Percentiles rank a stretch among this genome's conserved stretches.
These are phyloP conservation scores for Myotis findleyi DNA, from an alignment of 2,797 vertebrate species.

Conservation along the genomic window DNA sequence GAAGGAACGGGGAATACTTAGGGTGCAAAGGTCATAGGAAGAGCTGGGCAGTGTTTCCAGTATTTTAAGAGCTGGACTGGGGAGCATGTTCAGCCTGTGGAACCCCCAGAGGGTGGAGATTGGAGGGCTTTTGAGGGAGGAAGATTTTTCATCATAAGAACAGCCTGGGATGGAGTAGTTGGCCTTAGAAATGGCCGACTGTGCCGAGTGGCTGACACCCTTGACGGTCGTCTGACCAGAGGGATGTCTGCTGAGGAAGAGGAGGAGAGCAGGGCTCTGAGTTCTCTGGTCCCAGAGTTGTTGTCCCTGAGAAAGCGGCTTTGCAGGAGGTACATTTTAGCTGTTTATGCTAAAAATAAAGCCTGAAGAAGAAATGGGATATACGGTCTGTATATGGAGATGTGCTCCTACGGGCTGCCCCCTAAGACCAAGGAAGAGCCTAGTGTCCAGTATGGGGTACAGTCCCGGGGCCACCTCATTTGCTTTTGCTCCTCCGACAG, in stretches of 20 bases:
- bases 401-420: background rate
- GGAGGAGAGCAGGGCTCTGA: no score
- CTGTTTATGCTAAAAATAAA: background rate
- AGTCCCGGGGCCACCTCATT: background rate
- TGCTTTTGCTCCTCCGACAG: background rate
- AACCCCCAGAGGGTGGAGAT: background rate
- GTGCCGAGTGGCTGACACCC: background rate
- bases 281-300: background rate
- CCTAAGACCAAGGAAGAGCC: background rate
- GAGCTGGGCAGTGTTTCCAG: background rate
- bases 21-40: background rate
- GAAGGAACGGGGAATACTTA: background rate
- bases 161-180: background rate
- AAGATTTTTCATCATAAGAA: background rate
- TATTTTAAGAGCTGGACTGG: background rate
- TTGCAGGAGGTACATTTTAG: background rate
- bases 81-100: background rate
- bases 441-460: no score
- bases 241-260: background rate
- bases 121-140: background rate
- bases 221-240: background rate
- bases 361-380: background rate
- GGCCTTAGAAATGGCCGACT: background rate
- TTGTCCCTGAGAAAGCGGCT: background rate
- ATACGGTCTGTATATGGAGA: background rate